phyloP scores from a whole-genome alignment of 2,888 invertebrate species.

The Andrena marginata region DNA sequence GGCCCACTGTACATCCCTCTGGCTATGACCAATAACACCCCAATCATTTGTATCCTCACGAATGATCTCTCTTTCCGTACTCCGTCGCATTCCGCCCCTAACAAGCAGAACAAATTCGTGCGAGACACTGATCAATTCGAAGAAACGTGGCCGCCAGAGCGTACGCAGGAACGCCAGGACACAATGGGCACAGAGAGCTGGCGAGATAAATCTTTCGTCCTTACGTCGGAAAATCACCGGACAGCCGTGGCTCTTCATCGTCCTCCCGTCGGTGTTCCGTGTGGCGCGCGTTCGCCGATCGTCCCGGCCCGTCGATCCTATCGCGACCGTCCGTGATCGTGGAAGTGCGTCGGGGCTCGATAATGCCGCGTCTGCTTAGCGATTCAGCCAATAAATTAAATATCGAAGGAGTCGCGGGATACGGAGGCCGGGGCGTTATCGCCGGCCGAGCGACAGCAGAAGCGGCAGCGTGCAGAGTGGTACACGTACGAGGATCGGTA shows the following conservation, averaged over 20 bases:
- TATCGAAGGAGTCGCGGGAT: conserved; percentile 58
- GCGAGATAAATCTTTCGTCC: conserved; percentile 42
- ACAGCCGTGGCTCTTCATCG: conserved; percentile 42
- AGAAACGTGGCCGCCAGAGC: not conserved
- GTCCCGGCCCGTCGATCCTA: conserved; percentile 34
- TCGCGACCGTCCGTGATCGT: conserved; percentile 46
- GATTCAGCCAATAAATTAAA: conserved; percentile 79
- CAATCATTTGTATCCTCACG: not conserved
- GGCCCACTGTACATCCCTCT: no score
- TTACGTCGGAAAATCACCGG: conserved; percentile 47
- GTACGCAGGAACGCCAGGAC: not conserved
- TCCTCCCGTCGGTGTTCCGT: conserved; percentile 50
- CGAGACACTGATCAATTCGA: conserved; percentile 2
- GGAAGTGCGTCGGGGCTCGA: conserved; percentile 54
- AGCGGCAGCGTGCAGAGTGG: not conserved
- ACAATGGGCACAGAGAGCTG: not conserved
- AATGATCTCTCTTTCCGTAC: conserved; percentile 3
- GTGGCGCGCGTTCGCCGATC: conserved; percentile 32
- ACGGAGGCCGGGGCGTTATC: conserved; percentile 27
- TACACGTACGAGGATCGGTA: conserved; percentile 48
- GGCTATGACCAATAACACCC: no score
- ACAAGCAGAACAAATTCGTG: conserved; percentile 33
- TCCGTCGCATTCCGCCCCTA: conserved; percentile 4
- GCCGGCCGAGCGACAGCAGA: conserved; percentile 1
- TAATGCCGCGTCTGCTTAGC: conserved; percentile 74